Evolutionary conservation across 2,888 invertebrate species (phyloP), one percentile per base, ranked within the genome.

Genomic region (Brenthis daphne): DNA sequence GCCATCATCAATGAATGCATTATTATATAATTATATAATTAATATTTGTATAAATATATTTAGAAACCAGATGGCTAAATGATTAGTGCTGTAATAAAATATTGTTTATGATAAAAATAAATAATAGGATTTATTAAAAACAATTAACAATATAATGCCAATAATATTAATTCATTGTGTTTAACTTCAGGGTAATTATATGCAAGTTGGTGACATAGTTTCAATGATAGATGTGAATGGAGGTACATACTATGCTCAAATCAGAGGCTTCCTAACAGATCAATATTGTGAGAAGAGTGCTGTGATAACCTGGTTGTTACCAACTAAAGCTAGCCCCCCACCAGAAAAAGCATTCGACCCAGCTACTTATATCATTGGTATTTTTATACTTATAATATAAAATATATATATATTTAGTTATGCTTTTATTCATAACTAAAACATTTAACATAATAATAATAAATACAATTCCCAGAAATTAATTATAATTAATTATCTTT

Each of bases 211-310:
- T 0, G 98, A 99, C 83, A 96, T 99, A 76, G 98, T 98, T 0
- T 97, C 97, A 0, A 93, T 98, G 85, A 93, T 95, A 68, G 98
- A 98, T 81, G 88, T 94, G 51, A 95, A 96, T 4, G 95, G 96
- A 64, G 95, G 95, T 72, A 94, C 95, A 37, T 99, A 96, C 88
- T 99, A 98, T 81, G 98, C 98, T 6, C 98, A 98, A 90, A 95
- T 98, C 67, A 94, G 97, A 65, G 98, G 98, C 0, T 94, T 99
- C 65, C 92, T 98, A 70, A 96, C 97, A 0, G 98, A 99, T 85
- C 97, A 98, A 84, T 98, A 97, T 85, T 97, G 98, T 78, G 97
- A 98, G 83, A 98, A 98, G 88, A 98, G 98, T 84, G 98, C 98
- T 0, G 97, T 96, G 2, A 92, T 98, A 14, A 97, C 98, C 0